Evolutionary conservation across 2,113 vertebrate species (phyloP).

Genomic region (Quiscalus mexicanus): DNA sequence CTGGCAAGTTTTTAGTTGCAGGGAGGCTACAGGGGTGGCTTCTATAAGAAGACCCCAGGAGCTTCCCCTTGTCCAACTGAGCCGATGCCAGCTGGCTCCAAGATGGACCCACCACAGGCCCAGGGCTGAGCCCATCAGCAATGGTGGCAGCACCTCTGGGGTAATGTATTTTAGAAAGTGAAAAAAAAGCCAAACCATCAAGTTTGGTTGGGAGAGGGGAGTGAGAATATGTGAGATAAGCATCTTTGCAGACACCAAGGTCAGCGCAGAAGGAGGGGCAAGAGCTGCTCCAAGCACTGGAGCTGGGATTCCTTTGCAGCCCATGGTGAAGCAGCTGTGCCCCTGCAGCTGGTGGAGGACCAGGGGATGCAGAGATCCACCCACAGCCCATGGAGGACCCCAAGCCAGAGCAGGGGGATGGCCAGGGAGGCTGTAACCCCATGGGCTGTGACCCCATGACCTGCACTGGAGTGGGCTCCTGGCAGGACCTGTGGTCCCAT

Average conservation of each 20-base stretch:
- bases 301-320: background rate
- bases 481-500: background rate
- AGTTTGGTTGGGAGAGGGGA: background rate
- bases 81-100: background rate
- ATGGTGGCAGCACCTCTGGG: background rate
- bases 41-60: background rate
- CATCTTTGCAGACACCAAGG: background rate
- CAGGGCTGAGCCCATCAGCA: background rate
- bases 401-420: background rate
- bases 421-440: rapidly evolving
- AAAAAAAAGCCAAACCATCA: background rate
- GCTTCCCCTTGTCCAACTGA: background rate
- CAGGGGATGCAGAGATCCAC: background rate
- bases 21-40: background rate
- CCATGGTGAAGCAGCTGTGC: background rate
- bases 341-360: background rate
- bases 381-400: rapidly evolving
- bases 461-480: background rate
- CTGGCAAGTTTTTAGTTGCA: background rate
- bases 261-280: background rate
- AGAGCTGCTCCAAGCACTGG: rapidly evolving
- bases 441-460: background rate
- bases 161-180: background rate
- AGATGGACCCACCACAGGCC: background rate
- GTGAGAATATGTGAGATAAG: background rate